Conservation (phyloP, 1,140 invertebrate genomes). For the Meloidogyne floridensis region DNA sequence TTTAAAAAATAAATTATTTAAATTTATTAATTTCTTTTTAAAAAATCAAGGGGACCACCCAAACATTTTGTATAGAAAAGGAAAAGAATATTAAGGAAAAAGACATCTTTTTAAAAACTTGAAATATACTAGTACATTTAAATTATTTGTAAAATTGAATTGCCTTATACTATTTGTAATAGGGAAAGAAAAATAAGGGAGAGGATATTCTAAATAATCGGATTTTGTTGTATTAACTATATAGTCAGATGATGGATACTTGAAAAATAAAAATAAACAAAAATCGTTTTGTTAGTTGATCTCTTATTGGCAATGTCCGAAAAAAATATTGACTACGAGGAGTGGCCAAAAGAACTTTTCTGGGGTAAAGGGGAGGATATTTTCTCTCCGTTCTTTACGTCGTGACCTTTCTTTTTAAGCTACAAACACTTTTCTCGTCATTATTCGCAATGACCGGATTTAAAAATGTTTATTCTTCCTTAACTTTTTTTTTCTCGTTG, state of each 20-base stretch:
- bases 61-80: background rate
- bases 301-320: constrained; percentile 2
- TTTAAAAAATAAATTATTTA: too few relatives aligned
- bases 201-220: constrained; percentile 1
- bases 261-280: constrained; percentile 6
- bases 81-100: background rate
- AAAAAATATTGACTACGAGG: constrained; percentile 3
- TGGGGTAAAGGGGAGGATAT: background rate
- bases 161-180: background rate
- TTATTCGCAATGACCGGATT: constrained; percentile 6
- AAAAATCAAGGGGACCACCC: too few relatives aligned
- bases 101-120: background rate
- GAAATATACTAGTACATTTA: background rate
- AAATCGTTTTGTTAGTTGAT: background rate
- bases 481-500: background rate
- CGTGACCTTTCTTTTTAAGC: constrained; percentile 3
- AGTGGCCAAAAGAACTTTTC: constrained; percentile 1
- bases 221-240: background rate
- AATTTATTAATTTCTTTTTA: too few relatives aligned
- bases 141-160: background rate
- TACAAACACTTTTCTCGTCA: background rate
- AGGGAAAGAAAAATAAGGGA: background rate
- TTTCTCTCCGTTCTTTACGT: background rate
- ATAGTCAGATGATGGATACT: background rate
- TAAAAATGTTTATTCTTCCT: background rate